Conservation (phyloP, 2,113 vertebrate species). For the Macroglossus sobrinus region DNA sequence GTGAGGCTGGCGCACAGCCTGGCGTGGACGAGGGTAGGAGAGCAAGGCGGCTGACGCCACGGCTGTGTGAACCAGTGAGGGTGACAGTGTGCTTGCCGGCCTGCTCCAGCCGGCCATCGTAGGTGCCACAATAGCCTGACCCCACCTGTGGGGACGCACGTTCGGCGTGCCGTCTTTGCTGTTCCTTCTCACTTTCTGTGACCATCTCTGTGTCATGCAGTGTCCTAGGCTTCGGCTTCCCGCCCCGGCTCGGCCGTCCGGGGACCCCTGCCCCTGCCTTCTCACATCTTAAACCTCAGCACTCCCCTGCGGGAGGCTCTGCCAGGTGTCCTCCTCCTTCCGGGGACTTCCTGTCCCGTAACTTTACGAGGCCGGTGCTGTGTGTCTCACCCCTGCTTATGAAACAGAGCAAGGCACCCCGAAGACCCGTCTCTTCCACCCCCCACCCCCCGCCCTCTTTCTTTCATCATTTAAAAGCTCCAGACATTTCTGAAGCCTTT, state of each 20-base stretch:
- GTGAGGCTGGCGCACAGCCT: not conserved
- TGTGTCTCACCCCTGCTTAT: not conserved
- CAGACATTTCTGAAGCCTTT: not conserved
- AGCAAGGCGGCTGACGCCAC: not conserved
- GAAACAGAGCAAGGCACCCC: not conserved
- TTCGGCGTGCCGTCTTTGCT: not conserved
- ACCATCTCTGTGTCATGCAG: not conserved
- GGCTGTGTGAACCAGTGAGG: not conserved
- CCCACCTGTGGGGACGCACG: not conserved
- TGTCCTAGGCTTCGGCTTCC: not conserved
- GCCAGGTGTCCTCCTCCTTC: not conserved
- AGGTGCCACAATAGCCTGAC: too few species aligned
- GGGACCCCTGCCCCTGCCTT: not conserved
- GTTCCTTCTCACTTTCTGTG: not conserved
- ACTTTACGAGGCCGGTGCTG: not conserved
- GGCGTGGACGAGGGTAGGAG: not conserved
- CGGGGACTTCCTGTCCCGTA: not conserved
- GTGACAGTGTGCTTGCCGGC: too few species aligned
- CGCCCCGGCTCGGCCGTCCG: not conserved
- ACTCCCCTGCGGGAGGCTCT: not conserved
- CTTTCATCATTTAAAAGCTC: not conserved
- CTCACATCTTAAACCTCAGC: not conserved
- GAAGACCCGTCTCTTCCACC: not conserved
- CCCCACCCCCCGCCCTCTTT: not conserved
- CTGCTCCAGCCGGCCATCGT: not conserved